Conservation (phyloP, 2,797 vertebrate species). For the Meriones psammophilus region DNA sequence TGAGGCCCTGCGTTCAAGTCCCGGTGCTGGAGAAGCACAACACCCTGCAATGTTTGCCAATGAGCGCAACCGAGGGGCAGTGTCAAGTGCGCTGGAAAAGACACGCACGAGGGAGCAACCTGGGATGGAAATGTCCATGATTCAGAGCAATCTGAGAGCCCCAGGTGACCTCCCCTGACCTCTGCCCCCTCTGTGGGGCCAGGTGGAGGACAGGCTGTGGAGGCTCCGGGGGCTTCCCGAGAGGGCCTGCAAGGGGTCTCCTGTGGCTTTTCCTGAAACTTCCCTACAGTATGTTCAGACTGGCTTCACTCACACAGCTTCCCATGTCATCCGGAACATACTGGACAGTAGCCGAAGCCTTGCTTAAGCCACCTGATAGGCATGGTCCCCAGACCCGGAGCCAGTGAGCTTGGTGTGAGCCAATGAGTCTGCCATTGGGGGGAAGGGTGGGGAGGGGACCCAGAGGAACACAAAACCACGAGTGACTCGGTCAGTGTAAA, state of each 20-base stretch:
- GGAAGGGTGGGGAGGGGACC: background rate
- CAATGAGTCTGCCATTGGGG: background rate
- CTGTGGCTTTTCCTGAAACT: background rate
- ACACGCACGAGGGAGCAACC: background rate
- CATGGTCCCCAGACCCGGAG: background rate
- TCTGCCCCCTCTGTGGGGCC: background rate
- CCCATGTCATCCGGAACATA: background rate
- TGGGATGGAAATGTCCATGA: background rate
- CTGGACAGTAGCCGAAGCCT: background rate
- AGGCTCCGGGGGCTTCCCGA: background rate
- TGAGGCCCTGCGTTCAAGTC: background rate
- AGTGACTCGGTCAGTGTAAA: background rate
- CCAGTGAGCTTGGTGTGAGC: background rate
- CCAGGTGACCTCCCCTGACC: background rate
- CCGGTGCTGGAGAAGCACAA: background rate
- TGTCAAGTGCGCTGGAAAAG: background rate
- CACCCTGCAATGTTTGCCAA: background rate
- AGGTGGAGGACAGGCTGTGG: background rate
- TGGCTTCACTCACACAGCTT: background rate
- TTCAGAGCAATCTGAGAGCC: background rate
- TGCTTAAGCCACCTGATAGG: conserved; percentile 28
- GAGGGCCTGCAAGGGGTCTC: background rate
- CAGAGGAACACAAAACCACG: background rate
- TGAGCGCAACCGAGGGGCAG: background rate
- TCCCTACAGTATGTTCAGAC: background rate